Percentiles rank a stretch among this genome's conserved stretches.
Evolutionary conservation across 2,797 vertebrate species (phyloP).

Genomic region (Hozukius guyotensis): DNA sequence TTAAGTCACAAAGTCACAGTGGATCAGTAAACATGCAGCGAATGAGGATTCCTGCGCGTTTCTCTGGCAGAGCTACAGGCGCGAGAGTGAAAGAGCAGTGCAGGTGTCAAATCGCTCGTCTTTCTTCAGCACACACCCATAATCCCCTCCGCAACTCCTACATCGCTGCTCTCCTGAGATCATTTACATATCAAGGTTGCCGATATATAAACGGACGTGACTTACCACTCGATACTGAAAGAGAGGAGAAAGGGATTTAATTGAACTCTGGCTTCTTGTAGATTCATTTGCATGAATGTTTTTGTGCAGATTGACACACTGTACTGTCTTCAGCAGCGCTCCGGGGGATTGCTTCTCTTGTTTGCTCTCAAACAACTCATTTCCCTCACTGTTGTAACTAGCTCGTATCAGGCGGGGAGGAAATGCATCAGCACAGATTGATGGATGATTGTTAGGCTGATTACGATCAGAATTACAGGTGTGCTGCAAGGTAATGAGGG

Average conservation of each 20-base stretch:
- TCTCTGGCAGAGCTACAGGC: slow-evolving; percentile 12
- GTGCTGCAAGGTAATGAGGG: slow-evolving; percentile 54
- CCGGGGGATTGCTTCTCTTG: background rate
- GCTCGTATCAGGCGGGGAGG: background rate
- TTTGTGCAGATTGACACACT: slow-evolving; percentile 14
- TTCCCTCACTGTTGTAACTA: slow-evolving; percentile 5
- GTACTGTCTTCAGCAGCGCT: slow-evolving; percentile 6
- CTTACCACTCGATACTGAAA: slow-evolving; percentile 17
- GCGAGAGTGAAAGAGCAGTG: slow-evolving; percentile 20
- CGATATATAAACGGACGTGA: slow-evolving; percentile 33
- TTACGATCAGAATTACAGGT: slow-evolving; percentile 55
- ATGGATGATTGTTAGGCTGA: slow-evolving; percentile 41
- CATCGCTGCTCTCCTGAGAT: slow-evolving; percentile 15
- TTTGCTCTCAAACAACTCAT: slow-evolving; percentile 35
- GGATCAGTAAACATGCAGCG: slow-evolving; percentile 40
- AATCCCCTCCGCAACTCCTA: background rate
- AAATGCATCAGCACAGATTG: slow-evolving; percentile 32
- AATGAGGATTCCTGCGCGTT: slow-evolving; percentile 13
- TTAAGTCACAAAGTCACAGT: slow-evolving; percentile 39
- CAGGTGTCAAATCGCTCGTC: slow-evolving; percentile 40
- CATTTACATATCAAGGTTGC: slow-evolving; percentile 55
- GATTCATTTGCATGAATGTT: slow-evolving; percentile 63
- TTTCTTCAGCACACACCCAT: slow-evolving; percentile 34
- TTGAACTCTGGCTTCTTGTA: slow-evolving; percentile 39
- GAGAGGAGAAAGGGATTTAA: slow-evolving; percentile 39